Conservation (phyloP, 2,888 invertebrate genomes). For the Stenurella melanura region DNA sequence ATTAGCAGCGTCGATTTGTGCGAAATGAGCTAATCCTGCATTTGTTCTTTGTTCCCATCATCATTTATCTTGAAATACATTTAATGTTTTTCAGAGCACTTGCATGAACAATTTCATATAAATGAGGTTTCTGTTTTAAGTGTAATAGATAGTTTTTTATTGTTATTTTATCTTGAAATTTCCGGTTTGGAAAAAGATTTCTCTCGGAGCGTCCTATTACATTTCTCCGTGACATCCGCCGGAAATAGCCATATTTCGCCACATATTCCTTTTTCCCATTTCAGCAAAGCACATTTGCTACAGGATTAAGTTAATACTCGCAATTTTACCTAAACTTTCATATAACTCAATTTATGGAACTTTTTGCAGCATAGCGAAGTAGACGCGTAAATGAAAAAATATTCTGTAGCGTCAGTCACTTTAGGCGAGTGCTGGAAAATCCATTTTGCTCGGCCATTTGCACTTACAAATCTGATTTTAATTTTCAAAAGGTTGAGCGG, state of each 20-base stretch:
- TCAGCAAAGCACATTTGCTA: conserved; percentile 55
- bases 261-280: conserved; percentile 59
- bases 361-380: conserved; percentile 31
- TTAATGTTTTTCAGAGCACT: background rate
- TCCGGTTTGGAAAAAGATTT: conserved; percentile 53
- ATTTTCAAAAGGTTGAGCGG: conserved; percentile 21
- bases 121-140: conserved; percentile 15
- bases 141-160: conserved; percentile 29
- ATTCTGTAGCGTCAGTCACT: conserved; percentile 22
- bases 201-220: conserved; percentile 57
- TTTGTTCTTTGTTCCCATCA: background rate
- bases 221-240: conserved; percentile 60
- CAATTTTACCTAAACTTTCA: conserved; percentile 57
- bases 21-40: background rate
- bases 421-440: conserved; percentile 25
- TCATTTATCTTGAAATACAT: background rate
- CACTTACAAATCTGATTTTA: conserved; percentile 33
- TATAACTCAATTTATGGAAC: conserved; percentile 42
- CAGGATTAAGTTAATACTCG: conserved; percentile 60
- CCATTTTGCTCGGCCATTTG: conserved; percentile 29
- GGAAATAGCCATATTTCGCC: conserved; percentile 62
- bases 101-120: conserved; percentile 8
- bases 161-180: conserved; percentile 42
- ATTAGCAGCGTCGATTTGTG: background rate
- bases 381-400: conserved; percentile 37